phyloP scores from a whole-genome alignment of 1,140 invertebrate species.

The Microvelia longipes region DNA sequence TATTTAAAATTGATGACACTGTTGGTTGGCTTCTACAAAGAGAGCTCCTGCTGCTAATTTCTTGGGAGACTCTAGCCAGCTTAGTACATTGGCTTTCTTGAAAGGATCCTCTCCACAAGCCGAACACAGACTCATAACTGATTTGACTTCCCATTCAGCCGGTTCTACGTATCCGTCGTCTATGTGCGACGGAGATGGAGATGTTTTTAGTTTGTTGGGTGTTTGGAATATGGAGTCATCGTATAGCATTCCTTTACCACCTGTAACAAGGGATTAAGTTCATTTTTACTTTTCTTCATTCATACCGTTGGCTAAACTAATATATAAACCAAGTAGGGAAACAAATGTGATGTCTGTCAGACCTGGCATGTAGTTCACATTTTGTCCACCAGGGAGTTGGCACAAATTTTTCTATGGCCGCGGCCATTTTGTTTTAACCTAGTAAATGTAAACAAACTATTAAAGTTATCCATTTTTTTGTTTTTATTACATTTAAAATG shows the following conservation, averaged over 20 bases:
- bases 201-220: neutral
- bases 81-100: constrained; percentile 53
- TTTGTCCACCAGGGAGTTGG: no score
- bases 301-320: no score
- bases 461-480: no score
- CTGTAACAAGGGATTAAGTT: neutral
- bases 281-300: no score
- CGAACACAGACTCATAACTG: constrained; percentile 58
- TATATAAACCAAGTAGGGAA: no score
- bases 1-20: constrained; percentile 53
- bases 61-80: constrained; percentile 54
- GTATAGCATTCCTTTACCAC: neutral
- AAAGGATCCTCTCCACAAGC: constrained; percentile 58
- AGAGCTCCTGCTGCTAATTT: constrained; percentile 54
- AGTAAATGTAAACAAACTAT: no score
- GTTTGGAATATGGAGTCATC: neutral
- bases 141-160: constrained; percentile 60
- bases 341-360: no score
- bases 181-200: constrained; percentile 7
- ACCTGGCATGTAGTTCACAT: no score
- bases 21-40: constrained; percentile 44
- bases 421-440: no score
- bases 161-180: constrained; percentile 43
- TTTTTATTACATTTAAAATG: no score
- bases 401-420: no score